phyloP scores from a whole-genome alignment of 1,140 invertebrate genomes.

The Microplitis mediator region DNA sequence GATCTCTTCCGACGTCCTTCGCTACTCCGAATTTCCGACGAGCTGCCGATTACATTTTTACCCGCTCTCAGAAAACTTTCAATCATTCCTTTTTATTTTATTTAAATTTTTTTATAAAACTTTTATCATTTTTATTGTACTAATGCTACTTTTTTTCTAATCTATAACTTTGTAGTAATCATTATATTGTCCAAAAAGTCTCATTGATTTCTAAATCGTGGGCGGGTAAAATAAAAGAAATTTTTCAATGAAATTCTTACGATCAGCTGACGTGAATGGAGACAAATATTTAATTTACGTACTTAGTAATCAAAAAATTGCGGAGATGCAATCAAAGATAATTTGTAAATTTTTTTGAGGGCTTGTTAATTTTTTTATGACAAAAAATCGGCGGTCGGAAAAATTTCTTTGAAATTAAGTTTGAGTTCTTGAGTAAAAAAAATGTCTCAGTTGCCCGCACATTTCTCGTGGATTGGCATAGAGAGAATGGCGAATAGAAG shows the following conservation, averaged over 20 bases:
- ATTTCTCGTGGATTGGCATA: not conserved
- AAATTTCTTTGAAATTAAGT: not conserved
- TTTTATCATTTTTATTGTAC: not conserved
- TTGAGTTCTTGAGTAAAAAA: not conserved
- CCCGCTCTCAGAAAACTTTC: not conserved
- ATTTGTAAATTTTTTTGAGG: too few relatives aligned
- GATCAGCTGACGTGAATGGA: not conserved
- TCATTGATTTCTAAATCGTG: too few relatives aligned
- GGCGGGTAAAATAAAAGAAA: too few relatives aligned
- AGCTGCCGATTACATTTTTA: slow-evolving; percentile 11
- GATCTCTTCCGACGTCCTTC: slow-evolving; percentile 37
- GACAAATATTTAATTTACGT: not conserved
- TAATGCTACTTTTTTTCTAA: not conserved
- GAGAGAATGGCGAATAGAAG: not conserved
- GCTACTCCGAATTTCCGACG: slow-evolving; percentile 26
- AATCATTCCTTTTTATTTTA: not conserved
- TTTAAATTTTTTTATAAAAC: not conserved
- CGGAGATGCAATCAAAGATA: too few relatives aligned
- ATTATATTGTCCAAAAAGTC: too few relatives aligned
- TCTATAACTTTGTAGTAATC: not conserved
- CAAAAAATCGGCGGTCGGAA: not conserved
- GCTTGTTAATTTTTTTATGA: too few relatives aligned
- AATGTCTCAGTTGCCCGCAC: not conserved
- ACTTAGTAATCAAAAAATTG: too few relatives aligned
- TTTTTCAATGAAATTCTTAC: too few relatives aligned